These are phyloP conservation scores for Pomacea maculata DNA, from an alignment of 1,140 invertebrate genomes.

Conservation along the genomic window DNA sequence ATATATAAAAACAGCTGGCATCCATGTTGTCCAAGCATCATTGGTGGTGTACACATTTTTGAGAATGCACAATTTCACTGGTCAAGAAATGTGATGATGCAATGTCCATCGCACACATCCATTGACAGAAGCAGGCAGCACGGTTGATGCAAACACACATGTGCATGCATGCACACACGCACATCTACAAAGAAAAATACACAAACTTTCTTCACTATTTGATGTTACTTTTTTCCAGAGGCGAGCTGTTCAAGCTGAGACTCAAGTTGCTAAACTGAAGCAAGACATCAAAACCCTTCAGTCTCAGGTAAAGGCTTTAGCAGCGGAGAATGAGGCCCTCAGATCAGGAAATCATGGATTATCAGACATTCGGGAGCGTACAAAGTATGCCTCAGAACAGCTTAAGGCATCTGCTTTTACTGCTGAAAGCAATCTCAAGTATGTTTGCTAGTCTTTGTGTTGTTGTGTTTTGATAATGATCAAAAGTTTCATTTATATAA, in stretches of 20 bases:
- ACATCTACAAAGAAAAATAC: not conserved
- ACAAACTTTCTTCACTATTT: not conserved
- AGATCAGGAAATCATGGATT: conserved; percentile 30
- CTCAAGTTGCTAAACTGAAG: conserved; percentile 40
- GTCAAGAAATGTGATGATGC: no score
- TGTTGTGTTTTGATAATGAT: no score
- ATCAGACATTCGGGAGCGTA: conserved; percentile 42
- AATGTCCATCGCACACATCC: not conserved
- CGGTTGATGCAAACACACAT: not conserved
- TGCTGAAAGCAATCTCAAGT: conserved; percentile 51
- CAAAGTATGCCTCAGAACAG: conserved; percentile 48
- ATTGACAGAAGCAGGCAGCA: not conserved
- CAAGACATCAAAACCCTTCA: conserved; percentile 46
- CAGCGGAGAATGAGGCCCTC: conserved; percentile 37
- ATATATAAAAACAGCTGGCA: no score
- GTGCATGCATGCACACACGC: not conserved
- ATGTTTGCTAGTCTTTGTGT: conserved; percentile 1
- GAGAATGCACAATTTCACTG: no score
- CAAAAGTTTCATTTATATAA: no score
- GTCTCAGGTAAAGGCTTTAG: conserved; percentile 34
- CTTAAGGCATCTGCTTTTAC: conserved; percentile 39
- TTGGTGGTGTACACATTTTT: no score
- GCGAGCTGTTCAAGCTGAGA: conserved; percentile 49
- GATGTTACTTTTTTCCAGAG: conserved; percentile 34
- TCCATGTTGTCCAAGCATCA: no score